Base-by-base conservation (phyloP, 2,113 vertebrate genomes). In the Origma solitaria region DNA sequence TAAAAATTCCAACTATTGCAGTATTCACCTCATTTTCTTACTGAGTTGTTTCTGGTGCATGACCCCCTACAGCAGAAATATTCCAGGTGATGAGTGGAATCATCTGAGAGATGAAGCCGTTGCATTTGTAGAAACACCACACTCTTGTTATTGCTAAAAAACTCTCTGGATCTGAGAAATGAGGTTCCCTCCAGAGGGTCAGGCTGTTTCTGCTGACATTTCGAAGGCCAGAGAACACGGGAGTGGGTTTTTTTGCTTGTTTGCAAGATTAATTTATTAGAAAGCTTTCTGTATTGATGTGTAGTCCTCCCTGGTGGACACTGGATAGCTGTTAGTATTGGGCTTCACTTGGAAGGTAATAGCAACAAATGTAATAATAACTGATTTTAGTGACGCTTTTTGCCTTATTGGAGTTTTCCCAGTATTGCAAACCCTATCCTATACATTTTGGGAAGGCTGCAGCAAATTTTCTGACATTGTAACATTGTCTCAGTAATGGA, bases 211-310 rank as follows among this genome's bases (percentile, higher is more conserved):
- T 68, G 4, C 37, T 83, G 86, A 8, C 19, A 6, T 70, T 58
- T 79, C 7, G 66, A 77, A 56, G 21, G 30, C 65, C 50, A 61
- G 88, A 90, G 33, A 70, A 72, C 6, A 4, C 13, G 11, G 33
- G 6, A 16, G 9, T 3, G 10, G 61, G 0, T 1, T 10, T 37
- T 58, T n/a, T 40, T 37, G 10, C 14, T 42, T 58, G 20, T 47
- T 88, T 71, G 47, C 54, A 81, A 87, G 64, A 81, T 81, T 38
- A 54, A 42, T 88, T 77, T 77, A 38, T 87, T 28, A 30, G 37
- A 17, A 54, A 54, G 13, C 8, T 85, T 80, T 51, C 17, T 62
- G 6, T 51, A 13, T 13, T 11, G 54, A 17, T 2, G 0, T 37
- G 42, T 8, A 1, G 54, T 62, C 77, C 30, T 90, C 54, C 40